Evolutionary conservation across 1,140 invertebrate genomes (phyloP), one percentile per base, ranked within the genome.

Genomic region (Lepidostoma basale): DNA sequence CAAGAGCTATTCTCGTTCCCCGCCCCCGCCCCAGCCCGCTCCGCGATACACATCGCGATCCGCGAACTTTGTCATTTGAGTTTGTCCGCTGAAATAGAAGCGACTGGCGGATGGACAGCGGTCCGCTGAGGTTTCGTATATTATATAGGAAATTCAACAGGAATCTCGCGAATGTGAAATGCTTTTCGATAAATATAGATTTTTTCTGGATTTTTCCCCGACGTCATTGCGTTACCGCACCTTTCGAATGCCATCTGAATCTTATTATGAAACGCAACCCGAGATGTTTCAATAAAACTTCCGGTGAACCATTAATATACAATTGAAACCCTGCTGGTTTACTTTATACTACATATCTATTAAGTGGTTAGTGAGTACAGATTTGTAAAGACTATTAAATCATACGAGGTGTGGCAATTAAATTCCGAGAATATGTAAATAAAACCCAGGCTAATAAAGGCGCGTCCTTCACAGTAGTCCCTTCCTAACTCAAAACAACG

Each of bases 21-120:
- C 30, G 2, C 26, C 2, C 54, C 30, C 39, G n/a, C 20, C 3
- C 36, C 9, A 20, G 3, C 33, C 23, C 10, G 2, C 28, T 20
- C 52, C 9, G 52, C 18, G 14, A 49, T 22, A 22, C n/a, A 14
- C 22, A 49, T 16, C 52, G 12, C 52, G 14, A 56, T 56, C 25
- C 39, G 6, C 52, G 52, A 42, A 60, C 39, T 60, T 42, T 40
- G 39, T 60, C 56, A 60, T 60, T 60, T 60, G 54, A 36, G 23
- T 8, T 18, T 60, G 10, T 26, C 56, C 12, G n/a, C 56, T 42
- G 56, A 60, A 60, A 60, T 60, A 40, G 56, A 60, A 40, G 39
- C 39, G 4, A 10, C 12, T 30, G 28, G 39, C 39, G 4, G 22
- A 26, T 30, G 28, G 49, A 54, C 1, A 12, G 20, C 18, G 3